phyloP scores from a whole-genome alignment of 1,140 invertebrate genomes.

The Lasioglossum albipes region DNA sequence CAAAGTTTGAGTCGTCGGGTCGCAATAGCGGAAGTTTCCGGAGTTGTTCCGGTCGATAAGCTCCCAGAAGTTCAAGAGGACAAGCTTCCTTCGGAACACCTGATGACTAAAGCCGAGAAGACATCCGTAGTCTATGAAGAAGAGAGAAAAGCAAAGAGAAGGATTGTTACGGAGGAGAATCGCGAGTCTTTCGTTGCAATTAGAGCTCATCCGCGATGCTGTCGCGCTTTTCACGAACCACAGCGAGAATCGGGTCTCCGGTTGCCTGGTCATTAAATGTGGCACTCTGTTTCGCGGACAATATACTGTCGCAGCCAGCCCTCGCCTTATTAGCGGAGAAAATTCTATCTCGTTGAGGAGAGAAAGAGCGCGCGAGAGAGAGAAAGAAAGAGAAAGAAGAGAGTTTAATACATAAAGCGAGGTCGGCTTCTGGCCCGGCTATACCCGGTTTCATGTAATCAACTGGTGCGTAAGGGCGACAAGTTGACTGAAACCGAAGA shows the following conservation, averaged over 20 bases:
- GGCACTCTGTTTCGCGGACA: background rate
- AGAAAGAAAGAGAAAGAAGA: background rate
- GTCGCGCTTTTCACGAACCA: background rate
- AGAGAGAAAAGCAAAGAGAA: background rate
- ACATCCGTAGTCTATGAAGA: too few relatives aligned
- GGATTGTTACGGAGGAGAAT: background rate
- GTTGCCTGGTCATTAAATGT: background rate
- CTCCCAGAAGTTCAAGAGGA: too few relatives aligned
- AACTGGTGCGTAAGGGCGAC: background rate
- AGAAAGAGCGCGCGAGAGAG: too few relatives aligned
- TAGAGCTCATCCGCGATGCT: background rate
- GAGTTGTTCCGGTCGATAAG: background rate
- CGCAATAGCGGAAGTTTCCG: background rate
- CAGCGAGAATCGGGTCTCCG: background rate
- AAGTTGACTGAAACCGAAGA: background rate
- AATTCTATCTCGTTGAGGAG: background rate
- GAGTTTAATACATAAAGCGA: background rate
- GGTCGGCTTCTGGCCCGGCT: background rate
- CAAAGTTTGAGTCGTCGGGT: background rate
- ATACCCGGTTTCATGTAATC: background rate
- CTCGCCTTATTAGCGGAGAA: background rate
- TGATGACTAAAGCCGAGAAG: too few relatives aligned
- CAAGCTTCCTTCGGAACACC: background rate
- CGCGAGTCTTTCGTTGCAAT: background rate
- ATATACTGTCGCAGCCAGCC: background rate